Evolutionary conservation across 2,113 vertebrate genomes (phyloP), one percentile per base, ranked within the genome.

Genomic region (Seriola quinqueradiata): DNA sequence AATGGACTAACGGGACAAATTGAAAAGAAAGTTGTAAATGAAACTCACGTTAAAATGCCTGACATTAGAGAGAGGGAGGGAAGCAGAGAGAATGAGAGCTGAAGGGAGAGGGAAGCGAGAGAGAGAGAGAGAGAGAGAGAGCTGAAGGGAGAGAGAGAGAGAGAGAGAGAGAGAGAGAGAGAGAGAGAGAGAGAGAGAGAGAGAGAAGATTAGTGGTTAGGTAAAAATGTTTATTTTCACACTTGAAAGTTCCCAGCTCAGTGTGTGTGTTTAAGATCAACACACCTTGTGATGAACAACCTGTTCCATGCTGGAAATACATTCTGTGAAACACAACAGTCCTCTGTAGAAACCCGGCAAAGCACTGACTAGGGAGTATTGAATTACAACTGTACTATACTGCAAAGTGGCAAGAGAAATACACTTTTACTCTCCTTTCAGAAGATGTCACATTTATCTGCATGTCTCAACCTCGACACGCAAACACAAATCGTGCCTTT

Each of bases 221-320:
- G 90, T 90, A 78, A 86, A 82, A 76, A 92, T 95, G 95, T 95
- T 95, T 95, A 88, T 93, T 95, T 95, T 95, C 91, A 95, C 92
- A 95, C 94, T 92, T 94, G 91, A 92, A 87, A 90, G 88, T 92
- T 90, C 79, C 86, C 77, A 71, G 77, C 77, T 81, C 82, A 80
- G 85, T 90, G 84, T 92, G 83, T 87, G 90, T 89, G 90, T 92
- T 90, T 89, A 90, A 94, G 86, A 92, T 94, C 93, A 92, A 92
- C 91, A 92, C 91, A 92, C 73, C 91, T 79, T 92, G 90, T 93
- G 92, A 92, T 94, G 92, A 91, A 92, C 92, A 94, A 93, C 90
- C 93, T 92, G 91, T 89, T 93, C 84, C 79, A 79, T 52, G 85
- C 83, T 92, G 90, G 83, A 93, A 92, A 91, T 92, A 93, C 91